phyloP scores from a whole-genome alignment of 2,797 vertebrate species.

The Pterois miles region DNA sequence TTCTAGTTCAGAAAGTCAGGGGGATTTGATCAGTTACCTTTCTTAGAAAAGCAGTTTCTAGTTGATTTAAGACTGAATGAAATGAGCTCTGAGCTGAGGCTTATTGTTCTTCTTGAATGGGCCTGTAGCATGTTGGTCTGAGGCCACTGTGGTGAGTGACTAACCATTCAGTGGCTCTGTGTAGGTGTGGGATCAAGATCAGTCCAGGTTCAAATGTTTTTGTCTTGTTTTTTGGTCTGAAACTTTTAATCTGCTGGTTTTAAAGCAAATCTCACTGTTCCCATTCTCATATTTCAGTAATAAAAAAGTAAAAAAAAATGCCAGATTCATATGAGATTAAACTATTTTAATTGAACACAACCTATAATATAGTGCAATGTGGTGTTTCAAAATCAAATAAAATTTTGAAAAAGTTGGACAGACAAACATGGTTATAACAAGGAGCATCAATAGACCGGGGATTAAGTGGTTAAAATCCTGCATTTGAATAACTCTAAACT shows the following conservation, averaged over 20 bases:
- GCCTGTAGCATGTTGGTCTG: not conserved
- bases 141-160: constrained; percentile 18
- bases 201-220: not conserved
- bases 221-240: constrained; percentile 2
- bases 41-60: constrained; percentile 22
- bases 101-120: not conserved
- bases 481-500: not conserved
- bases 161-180: constrained; percentile 11
- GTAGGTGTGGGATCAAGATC: constrained; percentile 19
- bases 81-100: not conserved
- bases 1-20: constrained; percentile 36
- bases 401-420: not conserved
- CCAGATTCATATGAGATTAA: not conserved
- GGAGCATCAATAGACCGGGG: not conserved
- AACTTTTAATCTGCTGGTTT: not conserved
- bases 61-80: not conserved
- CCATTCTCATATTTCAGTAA: not conserved
- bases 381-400: not conserved
- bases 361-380: not conserved
- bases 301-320: not conserved
- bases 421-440: not conserved
- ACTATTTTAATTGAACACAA: not conserved
- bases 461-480: not conserved
- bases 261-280: not conserved
- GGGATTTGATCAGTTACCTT: constrained; percentile 44